Conservation (phyloP, 2,113 vertebrate genomes). For the Thunnus thynnus region DNA sequence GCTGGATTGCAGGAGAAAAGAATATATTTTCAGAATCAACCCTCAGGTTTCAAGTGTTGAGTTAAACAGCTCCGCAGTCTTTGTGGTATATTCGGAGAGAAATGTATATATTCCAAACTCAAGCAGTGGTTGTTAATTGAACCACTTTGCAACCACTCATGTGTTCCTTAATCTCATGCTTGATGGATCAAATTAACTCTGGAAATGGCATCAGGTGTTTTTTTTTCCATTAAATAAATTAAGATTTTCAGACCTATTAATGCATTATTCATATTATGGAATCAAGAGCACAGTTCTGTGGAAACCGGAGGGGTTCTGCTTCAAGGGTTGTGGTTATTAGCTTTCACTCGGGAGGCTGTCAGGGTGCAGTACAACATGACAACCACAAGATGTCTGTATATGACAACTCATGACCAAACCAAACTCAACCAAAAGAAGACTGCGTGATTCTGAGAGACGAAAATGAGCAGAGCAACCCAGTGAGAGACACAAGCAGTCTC, state of each 20-base stretch:
- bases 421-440: background rate
- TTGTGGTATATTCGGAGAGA: background rate
- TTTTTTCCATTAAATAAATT: slow-evolving; percentile 45
- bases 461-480: background rate
- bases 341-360: background rate
- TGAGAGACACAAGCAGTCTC: background rate
- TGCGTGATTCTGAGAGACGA: background rate
- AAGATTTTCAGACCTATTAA: slow-evolving; percentile 33
- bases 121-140: slow-evolving; percentile 3
- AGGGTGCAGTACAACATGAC: background rate
- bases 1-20: background rate
- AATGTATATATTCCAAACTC: background rate
- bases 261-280: slow-evolving; percentile 62
- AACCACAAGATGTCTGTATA: slow-evolving; percentile 68
- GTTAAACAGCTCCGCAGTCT: background rate
- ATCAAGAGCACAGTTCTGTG: background rate
- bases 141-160: slow-evolving; percentile 27
- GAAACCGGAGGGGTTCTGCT: slow-evolving; percentile 24
- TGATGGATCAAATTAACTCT: slow-evolving; percentile 61
- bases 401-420: background rate
- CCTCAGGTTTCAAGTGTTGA: background rate
- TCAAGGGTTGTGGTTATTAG: slow-evolving; percentile 13
- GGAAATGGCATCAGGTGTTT: slow-evolving; percentile 56
- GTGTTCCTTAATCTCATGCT: slow-evolving; percentile 64
- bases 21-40: background rate